Percentiles rank a stretch among this genome's conserved stretches.
These are phyloP conservation scores for Leucoraja ocellata DNA, from an alignment of 2,797 vertebrate genomes.

Conservation along the genomic window DNA sequence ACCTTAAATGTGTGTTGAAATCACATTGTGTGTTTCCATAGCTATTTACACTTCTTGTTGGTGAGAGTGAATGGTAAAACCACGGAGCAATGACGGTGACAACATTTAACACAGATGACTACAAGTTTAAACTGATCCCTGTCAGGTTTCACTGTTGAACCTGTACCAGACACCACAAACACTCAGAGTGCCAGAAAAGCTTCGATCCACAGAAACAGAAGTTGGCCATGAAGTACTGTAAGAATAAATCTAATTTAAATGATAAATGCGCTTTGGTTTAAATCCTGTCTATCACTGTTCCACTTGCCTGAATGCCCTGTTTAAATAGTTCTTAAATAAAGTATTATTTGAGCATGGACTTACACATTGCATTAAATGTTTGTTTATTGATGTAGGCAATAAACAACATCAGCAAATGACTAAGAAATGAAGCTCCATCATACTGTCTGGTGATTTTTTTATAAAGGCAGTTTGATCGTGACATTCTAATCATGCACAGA, in stretches of 20 bases:
- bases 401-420: background rate
- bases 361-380: background rate
- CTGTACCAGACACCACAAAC: constrained; percentile 30
- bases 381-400: background rate
- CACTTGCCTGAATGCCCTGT: background rate
- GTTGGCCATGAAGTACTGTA: background rate
- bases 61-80: constrained; percentile 18
- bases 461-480: too few relatives aligned
- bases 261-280: background rate
- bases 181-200: constrained; percentile 14
- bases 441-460: too few relatives aligned
- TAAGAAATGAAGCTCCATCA: too few relatives aligned
- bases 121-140: constrained; percentile 26
- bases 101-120: constrained; percentile 23
- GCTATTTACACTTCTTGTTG: constrained; percentile 26
- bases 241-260: constrained; percentile 19
- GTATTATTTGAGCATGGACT: background rate
- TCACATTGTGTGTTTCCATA: constrained; percentile 25
- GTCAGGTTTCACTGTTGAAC: constrained; percentile 21
- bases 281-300: background rate
- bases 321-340: constrained; percentile 16
- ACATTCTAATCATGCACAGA: too few relatives aligned
- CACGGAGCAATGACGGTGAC: constrained; percentile 10
- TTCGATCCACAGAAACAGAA: constrained; percentile 11
- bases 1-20: constrained; percentile 25